Evolutionary conservation across 2,888 invertebrate species (phyloP).

Genomic region (Noctua janthina): DNA sequence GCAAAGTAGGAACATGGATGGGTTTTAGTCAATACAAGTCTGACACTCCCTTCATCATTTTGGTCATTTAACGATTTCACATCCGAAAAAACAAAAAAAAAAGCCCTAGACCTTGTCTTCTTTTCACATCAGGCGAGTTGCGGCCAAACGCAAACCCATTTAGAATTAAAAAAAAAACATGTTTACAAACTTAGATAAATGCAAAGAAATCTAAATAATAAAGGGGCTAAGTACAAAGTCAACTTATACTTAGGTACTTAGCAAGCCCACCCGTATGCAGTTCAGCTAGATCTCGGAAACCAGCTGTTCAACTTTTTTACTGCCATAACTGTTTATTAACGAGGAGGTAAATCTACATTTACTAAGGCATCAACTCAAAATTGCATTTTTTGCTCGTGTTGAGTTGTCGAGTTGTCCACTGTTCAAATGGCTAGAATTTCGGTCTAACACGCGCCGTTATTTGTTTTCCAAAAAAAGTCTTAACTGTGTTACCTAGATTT

Average conservation of each 20-base stretch:
- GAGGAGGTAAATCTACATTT: conserved; percentile 12
- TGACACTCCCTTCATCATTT: too few species aligned
- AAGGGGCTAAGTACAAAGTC: conserved; percentile 6
- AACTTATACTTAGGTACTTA: background rate
- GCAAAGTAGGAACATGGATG: too few species aligned
- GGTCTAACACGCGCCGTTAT: conserved; percentile 7
- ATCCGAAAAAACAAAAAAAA: too few species aligned
- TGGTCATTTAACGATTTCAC: too few species aligned
- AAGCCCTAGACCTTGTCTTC: too few species aligned
- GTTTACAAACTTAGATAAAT: background rate
- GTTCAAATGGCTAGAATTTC: background rate
- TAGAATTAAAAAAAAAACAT: too few species aligned
- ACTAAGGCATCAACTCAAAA: background rate
- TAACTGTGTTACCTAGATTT: conserved; percentile 27
- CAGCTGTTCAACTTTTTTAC: conserved; percentile 1
- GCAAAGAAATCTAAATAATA: background rate
- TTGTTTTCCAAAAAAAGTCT: conserved; percentile 3
- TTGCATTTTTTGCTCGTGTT: conserved; percentile 23
- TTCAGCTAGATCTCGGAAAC: conserved; percentile 14
- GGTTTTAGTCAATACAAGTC: too few species aligned
- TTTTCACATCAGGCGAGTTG: too few species aligned
- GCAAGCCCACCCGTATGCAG: background rate
- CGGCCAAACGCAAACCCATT: too few species aligned
- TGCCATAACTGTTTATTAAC: conserved; percentile 16
- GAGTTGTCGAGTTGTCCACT: background rate